phyloP scores from a whole-genome alignment of 2,888 invertebrate genomes.

The Caenorhabditis becei region DNA sequence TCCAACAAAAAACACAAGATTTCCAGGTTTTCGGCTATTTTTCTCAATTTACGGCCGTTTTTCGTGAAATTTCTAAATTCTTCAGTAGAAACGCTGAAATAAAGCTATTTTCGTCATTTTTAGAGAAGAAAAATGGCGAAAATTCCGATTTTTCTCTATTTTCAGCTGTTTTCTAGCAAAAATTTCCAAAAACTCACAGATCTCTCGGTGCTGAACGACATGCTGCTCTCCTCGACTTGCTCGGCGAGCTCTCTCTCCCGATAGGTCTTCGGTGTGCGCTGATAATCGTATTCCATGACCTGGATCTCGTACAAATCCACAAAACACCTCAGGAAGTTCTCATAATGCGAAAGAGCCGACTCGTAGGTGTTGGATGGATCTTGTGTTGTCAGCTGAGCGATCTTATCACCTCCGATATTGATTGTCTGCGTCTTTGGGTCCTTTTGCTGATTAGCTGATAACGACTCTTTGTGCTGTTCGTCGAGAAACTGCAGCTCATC shows the following conservation, averaged over 20 bases:
- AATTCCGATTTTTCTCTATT: too few species aligned
- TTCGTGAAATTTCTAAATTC: too few species aligned
- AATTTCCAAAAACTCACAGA: constrained; percentile 46
- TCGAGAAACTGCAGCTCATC: constrained; percentile 67
- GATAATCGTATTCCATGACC: constrained; percentile 19
- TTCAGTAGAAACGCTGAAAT: too few species aligned
- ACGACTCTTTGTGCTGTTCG: constrained; percentile 37
- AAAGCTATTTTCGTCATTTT: neutral
- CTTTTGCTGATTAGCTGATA: neutral
- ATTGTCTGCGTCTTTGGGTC: constrained; percentile 39
- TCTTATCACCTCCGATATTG: constrained; percentile 22
- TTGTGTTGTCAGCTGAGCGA: constrained; percentile 12
- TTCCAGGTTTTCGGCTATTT: too few species aligned
- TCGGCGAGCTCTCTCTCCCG: constrained; percentile 33
- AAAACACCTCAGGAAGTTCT: constrained; percentile 64
- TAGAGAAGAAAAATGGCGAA: too few species aligned
- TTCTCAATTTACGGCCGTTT: too few species aligned
- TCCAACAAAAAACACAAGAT: too few species aligned
- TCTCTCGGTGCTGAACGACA: constrained; percentile 55
- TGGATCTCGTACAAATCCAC: constrained; percentile 65
- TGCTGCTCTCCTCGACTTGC: constrained; percentile 52
- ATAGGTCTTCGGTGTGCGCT: constrained; percentile 10
- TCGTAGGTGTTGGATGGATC: constrained; percentile 35
- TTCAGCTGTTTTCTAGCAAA: too few species aligned
- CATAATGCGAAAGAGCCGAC: constrained; percentile 57